A percentile compares a stretch with the other conserved stretches of the same genome.
These are phyloP conservation scores for Arrhopalites spinosus DNA, from an alignment of 2,888 invertebrate genomes.

Conservation along the genomic window DNA sequence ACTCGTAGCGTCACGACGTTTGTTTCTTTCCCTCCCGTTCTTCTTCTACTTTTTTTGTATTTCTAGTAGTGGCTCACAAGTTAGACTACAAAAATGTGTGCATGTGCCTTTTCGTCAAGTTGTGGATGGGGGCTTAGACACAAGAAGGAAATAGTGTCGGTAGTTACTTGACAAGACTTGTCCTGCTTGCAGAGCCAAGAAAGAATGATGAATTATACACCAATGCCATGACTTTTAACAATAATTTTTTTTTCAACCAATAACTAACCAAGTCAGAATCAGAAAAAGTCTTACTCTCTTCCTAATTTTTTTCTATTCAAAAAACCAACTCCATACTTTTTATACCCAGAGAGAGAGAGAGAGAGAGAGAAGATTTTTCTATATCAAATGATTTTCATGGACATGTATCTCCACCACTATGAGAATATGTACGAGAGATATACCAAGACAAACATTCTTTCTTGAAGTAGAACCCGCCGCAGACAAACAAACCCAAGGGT, in stretches of 20 bases:
- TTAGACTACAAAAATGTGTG: no score
- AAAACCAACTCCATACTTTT: no score
- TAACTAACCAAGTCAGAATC: background rate
- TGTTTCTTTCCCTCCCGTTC: conserved; percentile 25
- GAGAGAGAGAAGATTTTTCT: no score
- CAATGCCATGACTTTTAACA: conserved; percentile 35
- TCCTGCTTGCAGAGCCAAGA: conserved; percentile 35
- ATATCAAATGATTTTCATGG: conserved; percentile 19
- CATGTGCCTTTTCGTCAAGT: no score
- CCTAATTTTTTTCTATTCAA: conserved; percentile 26
- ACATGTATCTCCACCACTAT: conserved; percentile 5
- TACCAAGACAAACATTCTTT: no score
- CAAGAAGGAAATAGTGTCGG: conserved; percentile 36
- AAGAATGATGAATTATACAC: conserved; percentile 37
- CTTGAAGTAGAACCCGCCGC: conserved; percentile 17
- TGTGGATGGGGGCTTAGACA: no score
- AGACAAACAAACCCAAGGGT: conserved; percentile 11
- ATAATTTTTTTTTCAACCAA: conserved; percentile 28
- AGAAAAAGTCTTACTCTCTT: conserved; percentile 1
- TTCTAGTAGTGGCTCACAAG: no score
- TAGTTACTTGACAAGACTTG: conserved; percentile 33
- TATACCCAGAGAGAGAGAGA: no score
- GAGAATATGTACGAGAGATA: no score
- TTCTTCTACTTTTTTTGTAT: background rate
- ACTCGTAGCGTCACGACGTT: conserved; percentile 35